Base-by-base conservation (phyloP, 2,113 vertebrate genomes). In the Protobothrops flavoviridis region DNA sequence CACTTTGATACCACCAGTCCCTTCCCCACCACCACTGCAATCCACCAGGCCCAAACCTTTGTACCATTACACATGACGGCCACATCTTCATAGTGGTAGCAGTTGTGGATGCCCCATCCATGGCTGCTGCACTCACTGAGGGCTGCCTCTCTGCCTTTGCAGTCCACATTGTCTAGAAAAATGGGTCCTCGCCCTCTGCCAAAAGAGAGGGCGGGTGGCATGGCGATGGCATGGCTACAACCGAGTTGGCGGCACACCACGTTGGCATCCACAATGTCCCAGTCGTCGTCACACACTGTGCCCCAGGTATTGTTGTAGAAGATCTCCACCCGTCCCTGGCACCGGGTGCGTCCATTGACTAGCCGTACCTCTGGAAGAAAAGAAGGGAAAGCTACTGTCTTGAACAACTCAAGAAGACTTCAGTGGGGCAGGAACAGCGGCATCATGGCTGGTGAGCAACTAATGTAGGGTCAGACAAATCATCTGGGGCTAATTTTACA, bases 71-170 rank as follows among this genome's bases (percentile, higher is more conserved):
- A 99, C 39, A 97, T 96, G 11, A 99, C 98, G 0, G 98, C 98
- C 96, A 99, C 99, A 0, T 99, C 99, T 96, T 99, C 99, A 0
- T 99, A 99, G 98, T 99, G 99, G 97, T 99, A 99, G 96, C 99
- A 99, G 97, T 99, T 99, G 97, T 99, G 99, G 95, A 99, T 90
- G 15, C 98, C 99, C 99, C 99, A 99, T 92, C 98, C 99, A 0
- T 98, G 98, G 97, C 98, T 99, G 89, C 97, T 96, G 50, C 99
- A 99, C 94, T 99, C 97, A 45, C 98, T 98, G 93, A 99, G 95
- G 3, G 98, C 97, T 0, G 92, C 94, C 96, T 99, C 99, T 87
- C 93, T 94, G 11, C 99, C 99, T 2, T 94, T 98, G 97, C 99
- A 99, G 96, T 99, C 98, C 96, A 99, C 99, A 0, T 99, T 99